Evolutionary conservation across 2,113 vertebrate genomes (phyloP), one percentile per base, ranked within the genome.

Genomic region (Cnemophilus loriae): DNA sequence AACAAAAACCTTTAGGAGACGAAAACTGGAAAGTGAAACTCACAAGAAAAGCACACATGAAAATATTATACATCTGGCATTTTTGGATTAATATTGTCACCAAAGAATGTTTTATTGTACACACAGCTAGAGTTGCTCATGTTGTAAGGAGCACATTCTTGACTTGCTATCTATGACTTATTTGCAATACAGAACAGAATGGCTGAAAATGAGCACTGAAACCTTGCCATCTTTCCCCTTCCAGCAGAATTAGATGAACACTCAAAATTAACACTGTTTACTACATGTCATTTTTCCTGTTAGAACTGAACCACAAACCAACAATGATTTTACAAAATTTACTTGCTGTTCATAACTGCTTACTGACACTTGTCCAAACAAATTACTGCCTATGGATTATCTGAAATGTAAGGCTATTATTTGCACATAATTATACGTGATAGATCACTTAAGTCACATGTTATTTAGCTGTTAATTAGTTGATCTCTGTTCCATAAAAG

Each of bases 301-400:
- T 95, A 87, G 70, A 76, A 79, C 17, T 73, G 57, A 95, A 53
- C 20, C 22, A 83, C 53, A 94, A 85, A 79, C 47, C n/a, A 90
- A 44, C 27, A 84, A 77, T 60, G 55, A 80, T 64, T 52, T 90
- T 76, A 57, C 20, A 88, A 70, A 88, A 83, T 86, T 91, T 93
- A 17, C 53, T 75, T 79, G 70, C 81, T 80, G 76, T 65, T 85
- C 70, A 60, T 73, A 39, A 61, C 61, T 65, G 35, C 55, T 92
- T 83, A 63, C 55, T 57, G 47, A 91, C 84, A 94, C 16, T 91
- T 94, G 57, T 90, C 55, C 82, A 93, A 97, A 90, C n/a, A 93
- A 93, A 85, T 94, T 90, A 76, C 53, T 83, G 49, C 55, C 49
- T 69, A 76, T 88, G 67, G 37, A 83, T 85, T 93, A 85, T 46